phyloP scores from a whole-genome alignment of 2,113 vertebrate genomes.

The Thalassoma bifasciatum region DNA sequence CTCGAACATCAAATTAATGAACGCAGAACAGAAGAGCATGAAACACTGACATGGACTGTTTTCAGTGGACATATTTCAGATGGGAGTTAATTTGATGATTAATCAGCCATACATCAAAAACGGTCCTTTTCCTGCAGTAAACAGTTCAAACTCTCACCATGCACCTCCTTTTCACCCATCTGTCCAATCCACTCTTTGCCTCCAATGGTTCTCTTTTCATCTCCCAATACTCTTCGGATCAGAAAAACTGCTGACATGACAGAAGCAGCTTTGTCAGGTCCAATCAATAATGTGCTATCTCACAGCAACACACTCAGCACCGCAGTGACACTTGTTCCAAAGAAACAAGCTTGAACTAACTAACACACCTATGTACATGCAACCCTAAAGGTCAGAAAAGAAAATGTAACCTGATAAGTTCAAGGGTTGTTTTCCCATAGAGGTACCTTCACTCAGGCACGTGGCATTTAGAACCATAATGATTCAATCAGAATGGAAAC shows the following conservation, averaged over 20 bases:
- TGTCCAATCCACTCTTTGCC: not conserved
- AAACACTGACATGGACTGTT: not conserved
- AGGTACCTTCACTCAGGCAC: too few species aligned
- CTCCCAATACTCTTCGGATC: slow-evolving; percentile 21
- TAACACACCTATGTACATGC: not conserved
- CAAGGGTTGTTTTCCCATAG: too few species aligned
- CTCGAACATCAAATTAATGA: slow-evolving; percentile 1
- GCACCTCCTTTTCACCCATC: not conserved
- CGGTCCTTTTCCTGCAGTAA: not conserved
- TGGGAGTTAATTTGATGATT: not conserved
- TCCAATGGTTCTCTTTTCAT: slow-evolving; percentile 8
- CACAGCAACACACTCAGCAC: slow-evolving; percentile 2
- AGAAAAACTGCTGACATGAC: slow-evolving; percentile 45
- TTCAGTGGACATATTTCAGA: not conserved
- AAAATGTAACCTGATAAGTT: too few species aligned
- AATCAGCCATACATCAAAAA: not conserved
- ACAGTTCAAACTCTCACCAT: not conserved
- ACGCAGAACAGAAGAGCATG: not conserved
- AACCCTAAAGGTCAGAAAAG: too few species aligned
- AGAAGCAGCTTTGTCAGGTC: slow-evolving; percentile 33
- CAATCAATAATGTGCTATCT: slow-evolving; percentile 33
- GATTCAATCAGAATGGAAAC: too few species aligned
- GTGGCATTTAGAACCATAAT: too few species aligned
- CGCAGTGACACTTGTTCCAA: not conserved
- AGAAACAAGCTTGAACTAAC: too few species aligned